Evolutionary conservation across 1,140 invertebrate genomes (phyloP).

Genomic region (Kradibia gibbosae): DNA sequence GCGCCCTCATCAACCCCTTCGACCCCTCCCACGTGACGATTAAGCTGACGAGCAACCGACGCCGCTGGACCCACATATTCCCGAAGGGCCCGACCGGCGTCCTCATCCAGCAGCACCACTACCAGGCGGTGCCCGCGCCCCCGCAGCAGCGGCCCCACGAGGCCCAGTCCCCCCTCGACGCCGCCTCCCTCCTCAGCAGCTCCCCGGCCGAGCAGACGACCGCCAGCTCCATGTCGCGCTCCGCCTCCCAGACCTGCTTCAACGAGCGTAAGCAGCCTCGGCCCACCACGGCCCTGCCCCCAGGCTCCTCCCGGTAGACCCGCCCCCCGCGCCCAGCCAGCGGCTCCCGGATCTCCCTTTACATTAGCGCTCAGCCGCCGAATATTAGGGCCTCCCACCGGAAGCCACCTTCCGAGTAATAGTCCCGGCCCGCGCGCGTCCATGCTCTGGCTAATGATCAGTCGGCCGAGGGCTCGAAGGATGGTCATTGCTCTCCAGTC

Average conservation of each 20-base stretch:
- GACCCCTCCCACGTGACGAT: conserved; percentile 97
- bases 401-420: background rate
- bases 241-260: conserved; percentile 68
- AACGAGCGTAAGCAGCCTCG: conserved; percentile 68
- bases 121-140: conserved; percentile 84
- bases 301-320: too few relatives aligned
- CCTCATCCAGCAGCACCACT: conserved; percentile 94
- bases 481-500: too few relatives aligned
- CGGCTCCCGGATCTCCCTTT: background rate
- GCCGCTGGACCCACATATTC: conserved; percentile 99
- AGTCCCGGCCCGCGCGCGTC: too few relatives aligned
- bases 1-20: conserved; percentile 95
- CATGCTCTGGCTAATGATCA: too few relatives aligned
- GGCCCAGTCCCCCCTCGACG: conserved; percentile 48
- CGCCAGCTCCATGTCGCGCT: conserved; percentile 60
- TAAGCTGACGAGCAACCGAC: conserved; percentile 95
- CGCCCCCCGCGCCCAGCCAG: too few relatives aligned
- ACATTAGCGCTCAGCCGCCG: background rate
- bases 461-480: too few relatives aligned
- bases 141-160: conserved; percentile 58
- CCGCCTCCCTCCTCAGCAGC: conserved; percentile 55
- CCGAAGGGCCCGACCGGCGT: conserved; percentile 94
- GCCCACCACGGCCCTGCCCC: too few relatives aligned
- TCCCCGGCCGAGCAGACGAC: conserved; percentile 58
- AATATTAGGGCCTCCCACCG: background rate